These are phyloP conservation scores for Orcinus orca DNA, from an alignment of 2,113 vertebrate species.

Conservation along the genomic window DNA sequence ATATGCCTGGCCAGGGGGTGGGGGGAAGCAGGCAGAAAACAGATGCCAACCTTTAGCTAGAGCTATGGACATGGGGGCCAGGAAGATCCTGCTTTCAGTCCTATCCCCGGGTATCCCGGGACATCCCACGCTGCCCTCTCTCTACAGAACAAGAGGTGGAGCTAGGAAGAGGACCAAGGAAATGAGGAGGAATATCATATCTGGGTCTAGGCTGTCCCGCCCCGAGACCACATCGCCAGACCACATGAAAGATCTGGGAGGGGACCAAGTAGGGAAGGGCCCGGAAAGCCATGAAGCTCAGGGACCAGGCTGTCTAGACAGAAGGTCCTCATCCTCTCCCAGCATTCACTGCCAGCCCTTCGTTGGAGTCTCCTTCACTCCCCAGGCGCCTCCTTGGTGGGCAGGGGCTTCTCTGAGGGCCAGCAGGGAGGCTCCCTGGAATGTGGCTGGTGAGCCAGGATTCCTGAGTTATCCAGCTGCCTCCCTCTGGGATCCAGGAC, in stretches of 20 bases:
- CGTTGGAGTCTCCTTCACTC: not conserved
- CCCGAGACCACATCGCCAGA: constrained; percentile 53
- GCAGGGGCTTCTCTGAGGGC: not conserved
- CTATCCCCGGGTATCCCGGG: not conserved
- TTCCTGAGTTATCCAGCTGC: not conserved
- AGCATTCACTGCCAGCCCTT: not conserved
- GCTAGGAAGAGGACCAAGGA: constrained; percentile 28
- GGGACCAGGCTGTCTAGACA: constrained; percentile 59
- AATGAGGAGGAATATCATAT: not conserved
- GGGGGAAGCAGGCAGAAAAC: not conserved
- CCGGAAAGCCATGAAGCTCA: constrained; percentile 29
- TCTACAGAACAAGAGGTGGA: constrained; percentile 33
- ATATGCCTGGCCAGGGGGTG: not conserved
- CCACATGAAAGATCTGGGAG: constrained; percentile 63
- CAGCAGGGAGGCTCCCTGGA: too few relatives aligned
- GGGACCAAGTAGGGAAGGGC: not conserved
- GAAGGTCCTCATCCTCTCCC: constrained; percentile 10
- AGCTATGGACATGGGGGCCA: not conserved
- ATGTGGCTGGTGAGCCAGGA: not conserved
- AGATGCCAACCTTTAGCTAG: constrained; percentile 23
- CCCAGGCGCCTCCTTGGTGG: not conserved
- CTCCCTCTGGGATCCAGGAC: not conserved
- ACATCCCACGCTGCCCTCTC: not conserved
- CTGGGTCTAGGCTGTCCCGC: constrained; percentile 39
- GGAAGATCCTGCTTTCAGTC: not conserved